Conservation (phyloP, 2,797 vertebrate genomes). For the Smutsia temminckii region DNA sequence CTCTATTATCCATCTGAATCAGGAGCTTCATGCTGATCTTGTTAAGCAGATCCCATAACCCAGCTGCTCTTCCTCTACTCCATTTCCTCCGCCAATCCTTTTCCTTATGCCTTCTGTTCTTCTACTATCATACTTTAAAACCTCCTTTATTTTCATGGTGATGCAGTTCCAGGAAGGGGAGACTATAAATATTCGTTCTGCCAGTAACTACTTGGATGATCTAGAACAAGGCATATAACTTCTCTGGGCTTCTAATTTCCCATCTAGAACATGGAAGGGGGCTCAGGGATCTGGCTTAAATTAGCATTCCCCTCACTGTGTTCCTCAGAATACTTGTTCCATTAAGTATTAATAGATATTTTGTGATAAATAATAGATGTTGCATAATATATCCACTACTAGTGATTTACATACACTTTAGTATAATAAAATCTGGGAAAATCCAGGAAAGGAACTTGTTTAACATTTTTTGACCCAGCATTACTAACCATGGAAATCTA, state of each 20-base stretch:
- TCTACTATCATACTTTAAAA: not conserved
- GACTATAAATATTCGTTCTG: not conserved
- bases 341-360: slow-evolving; percentile 48
- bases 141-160: not conserved
- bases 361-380: slow-evolving; percentile 45
- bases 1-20: not conserved
- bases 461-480: slow-evolving; percentile 19
- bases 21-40: not conserved
- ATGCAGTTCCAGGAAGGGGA: not conserved
- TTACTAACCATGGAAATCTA: not conserved
- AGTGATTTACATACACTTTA: not conserved
- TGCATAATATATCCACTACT: slow-evolving; percentile 15
- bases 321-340: not conserved
- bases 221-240: not conserved
- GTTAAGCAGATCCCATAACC: too few relatives aligned
- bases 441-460: not conserved
- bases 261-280: not conserved
- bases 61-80: not conserved
- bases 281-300: not conserved
- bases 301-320: not conserved
- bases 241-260: not conserved
- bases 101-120: not conserved
- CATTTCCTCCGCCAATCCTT: not conserved
- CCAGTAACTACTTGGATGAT: not conserved
- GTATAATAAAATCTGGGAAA: not conserved